A percentile compares a stretch with the other conserved stretches of the same genome.
Conservation (phyloP, 1,140 invertebrate genomes). For the Pseudobourletiella spinata region DNA sequence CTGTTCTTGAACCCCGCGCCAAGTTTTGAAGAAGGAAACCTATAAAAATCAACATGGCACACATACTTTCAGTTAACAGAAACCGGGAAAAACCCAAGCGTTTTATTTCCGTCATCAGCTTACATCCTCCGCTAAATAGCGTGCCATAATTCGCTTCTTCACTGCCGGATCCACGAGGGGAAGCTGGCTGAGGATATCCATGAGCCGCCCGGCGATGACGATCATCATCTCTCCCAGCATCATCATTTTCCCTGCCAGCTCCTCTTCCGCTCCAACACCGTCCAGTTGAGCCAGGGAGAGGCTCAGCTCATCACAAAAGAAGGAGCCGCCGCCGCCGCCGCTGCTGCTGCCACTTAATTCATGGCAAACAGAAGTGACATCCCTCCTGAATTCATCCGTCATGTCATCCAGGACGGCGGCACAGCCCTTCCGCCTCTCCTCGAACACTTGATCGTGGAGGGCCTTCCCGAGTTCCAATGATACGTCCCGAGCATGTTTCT, state of each 20-base stretch:
- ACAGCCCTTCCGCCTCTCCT: not conserved
- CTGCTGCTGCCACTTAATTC: not conserved
- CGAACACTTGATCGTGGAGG: not conserved
- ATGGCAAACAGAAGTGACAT: not conserved
- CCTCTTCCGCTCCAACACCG: not conserved
- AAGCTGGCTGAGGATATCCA: slow-evolving; percentile 9
- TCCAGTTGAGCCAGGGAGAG: not conserved
- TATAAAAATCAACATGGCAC: too few species aligned
- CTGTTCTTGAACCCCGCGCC: slow-evolving; percentile 14
- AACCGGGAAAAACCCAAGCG: not conserved
- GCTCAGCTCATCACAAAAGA: too few species aligned
- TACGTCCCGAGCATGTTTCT: slow-evolving; percentile 3
- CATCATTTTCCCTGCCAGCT: not conserved
- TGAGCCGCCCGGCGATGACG: not conserved
- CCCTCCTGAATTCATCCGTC: not conserved
- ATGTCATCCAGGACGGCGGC: not conserved
- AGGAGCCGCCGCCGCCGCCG: too few species aligned
- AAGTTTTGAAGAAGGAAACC: slow-evolving; percentile 22
- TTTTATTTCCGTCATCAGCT: not conserved
- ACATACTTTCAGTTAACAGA: slow-evolving; percentile 7
- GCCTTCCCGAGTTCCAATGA: slow-evolving; percentile 7
- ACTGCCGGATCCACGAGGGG: slow-evolving; percentile 33
- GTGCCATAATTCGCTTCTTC: slow-evolving; percentile 22
- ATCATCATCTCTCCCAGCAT: slow-evolving; percentile 5
- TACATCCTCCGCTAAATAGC: slow-evolving; percentile 24